Evolutionary conservation across 2,797 vertebrate genomes (phyloP).

Genomic region (Poecilia gillii): DNA sequence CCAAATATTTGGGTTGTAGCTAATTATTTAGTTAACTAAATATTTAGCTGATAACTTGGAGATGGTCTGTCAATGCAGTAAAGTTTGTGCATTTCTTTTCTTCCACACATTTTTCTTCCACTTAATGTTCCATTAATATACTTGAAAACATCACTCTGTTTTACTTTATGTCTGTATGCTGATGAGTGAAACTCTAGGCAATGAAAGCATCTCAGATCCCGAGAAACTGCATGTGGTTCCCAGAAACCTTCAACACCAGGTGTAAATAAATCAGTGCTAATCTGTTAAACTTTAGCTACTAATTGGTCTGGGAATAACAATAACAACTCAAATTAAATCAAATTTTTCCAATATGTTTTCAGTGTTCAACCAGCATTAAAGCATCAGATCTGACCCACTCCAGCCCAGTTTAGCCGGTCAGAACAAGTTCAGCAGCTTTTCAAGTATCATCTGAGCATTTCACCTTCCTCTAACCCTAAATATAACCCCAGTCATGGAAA

Average conservation of each 20-base stretch:
- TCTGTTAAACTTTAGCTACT: neutral
- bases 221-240: neutral
- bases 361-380: neutral
- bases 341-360: neutral
- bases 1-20: too few relatives aligned
- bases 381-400: neutral
- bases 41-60: neutral
- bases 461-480: slow-evolving; percentile 44
- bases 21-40: too few relatives aligned
- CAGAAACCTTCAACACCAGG: neutral
- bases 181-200: neutral
- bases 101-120: neutral
- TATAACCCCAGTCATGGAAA: slow-evolving; percentile 59
- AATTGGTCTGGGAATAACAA: neutral
- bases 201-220: neutral
- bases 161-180: neutral
- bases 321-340: neutral
- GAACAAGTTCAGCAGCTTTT: slow-evolving; percentile 1
- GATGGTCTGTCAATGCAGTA: neutral
- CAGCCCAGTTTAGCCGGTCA: neutral
- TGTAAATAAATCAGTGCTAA: slow-evolving; percentile 1
- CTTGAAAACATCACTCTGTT: neutral
- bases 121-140: neutral
- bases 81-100: neutral
- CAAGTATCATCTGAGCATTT: slow-evolving; percentile 20